Base-by-base conservation (phyloP, 1,140 invertebrate species). In the Himalopsyche phryganea region DNA sequence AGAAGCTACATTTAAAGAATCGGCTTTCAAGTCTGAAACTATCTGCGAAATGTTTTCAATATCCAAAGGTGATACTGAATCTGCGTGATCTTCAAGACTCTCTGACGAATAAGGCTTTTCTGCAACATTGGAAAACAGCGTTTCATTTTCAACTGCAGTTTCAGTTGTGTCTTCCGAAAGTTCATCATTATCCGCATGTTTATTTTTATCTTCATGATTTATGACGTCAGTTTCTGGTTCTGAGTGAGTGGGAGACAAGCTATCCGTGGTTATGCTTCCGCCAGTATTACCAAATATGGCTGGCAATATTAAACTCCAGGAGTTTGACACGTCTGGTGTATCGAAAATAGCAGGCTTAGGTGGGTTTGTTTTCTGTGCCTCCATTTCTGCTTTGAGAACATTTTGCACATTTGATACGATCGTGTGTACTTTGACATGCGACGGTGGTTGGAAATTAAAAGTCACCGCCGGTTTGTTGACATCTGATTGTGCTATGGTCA, bases 391-490 rank as follows among this genome's bases (percentile, higher is more conserved):
- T 74, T 89, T 89, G 0, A 92, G 70, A 10, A 92, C 88, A 70
- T 83, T 89, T 68, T 92, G 88, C 1, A 92, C 89, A 66, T 87
- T 90, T 41, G 84, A 82, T 0, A 92, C 85, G 5, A 92, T 87
- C 58, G 85, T 88, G 58, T 89, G 84, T 2, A 91, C 86, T 72
- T 88, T 83, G 56, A 82, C 84, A 42, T 84, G 79, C 1, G 83
- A 77, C 62, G 71, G 76, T 68, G 71, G 74, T 66, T 65, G 73
- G 46, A 67, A 76, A 66, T 73, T 75, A 45, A 73, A 77, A 28
- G 69, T 74, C 59, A 68, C 71, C 18, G 67, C 75, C 58, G 71
- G 76, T 65, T 81, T 77, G 11, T 47, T 57, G 48, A 58, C 19
- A 53, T 77, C 71, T 15, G 76, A 70, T 66, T 77, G 77, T 6